Evolutionary conservation across 2,113 vertebrate species (phyloP).

Genomic region (Orthonyx spaldingii): DNA sequence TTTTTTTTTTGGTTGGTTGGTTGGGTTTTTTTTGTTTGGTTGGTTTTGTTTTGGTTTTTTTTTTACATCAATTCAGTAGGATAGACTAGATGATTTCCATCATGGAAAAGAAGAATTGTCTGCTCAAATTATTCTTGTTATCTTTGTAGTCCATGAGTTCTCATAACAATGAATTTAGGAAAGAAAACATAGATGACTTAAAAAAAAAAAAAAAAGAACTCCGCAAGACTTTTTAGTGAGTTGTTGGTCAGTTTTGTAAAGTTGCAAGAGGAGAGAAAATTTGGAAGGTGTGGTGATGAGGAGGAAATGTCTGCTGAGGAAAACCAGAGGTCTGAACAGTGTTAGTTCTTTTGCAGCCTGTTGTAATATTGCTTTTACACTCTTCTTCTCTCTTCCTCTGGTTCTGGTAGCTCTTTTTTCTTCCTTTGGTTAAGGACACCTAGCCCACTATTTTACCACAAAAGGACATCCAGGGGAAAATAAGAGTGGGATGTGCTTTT

Average conservation of each 20-base stretch:
- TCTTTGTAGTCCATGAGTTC: not conserved
- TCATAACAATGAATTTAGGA: not conserved
- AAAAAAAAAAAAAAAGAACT: not conserved
- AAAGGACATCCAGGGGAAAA: not conserved
- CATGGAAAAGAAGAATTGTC: not conserved
- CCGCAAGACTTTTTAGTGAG: not conserved
- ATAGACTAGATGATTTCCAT: not conserved
- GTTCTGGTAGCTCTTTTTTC: not conserved
- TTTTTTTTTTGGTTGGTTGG: not conserved
- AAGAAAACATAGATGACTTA: not conserved
- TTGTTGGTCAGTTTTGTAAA: not conserved
- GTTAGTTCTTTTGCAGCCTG: not conserved
- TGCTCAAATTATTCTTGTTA: not conserved
- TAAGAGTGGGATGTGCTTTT: not conserved
- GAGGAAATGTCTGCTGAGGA: not conserved
- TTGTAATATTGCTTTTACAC: not conserved
- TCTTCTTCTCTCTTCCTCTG: not conserved
- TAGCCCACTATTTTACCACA: not conserved
- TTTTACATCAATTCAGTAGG: not conserved
- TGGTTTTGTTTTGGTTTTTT: too few species aligned
- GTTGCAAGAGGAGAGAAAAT: not conserved
- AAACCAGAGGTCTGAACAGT: not conserved
- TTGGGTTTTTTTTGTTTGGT: too few species aligned
- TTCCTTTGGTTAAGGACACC: not conserved
- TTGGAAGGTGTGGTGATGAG: not conserved